Conservation (phyloP, 1,140 invertebrate species). For the Pseudobourletiella spinata region DNA sequence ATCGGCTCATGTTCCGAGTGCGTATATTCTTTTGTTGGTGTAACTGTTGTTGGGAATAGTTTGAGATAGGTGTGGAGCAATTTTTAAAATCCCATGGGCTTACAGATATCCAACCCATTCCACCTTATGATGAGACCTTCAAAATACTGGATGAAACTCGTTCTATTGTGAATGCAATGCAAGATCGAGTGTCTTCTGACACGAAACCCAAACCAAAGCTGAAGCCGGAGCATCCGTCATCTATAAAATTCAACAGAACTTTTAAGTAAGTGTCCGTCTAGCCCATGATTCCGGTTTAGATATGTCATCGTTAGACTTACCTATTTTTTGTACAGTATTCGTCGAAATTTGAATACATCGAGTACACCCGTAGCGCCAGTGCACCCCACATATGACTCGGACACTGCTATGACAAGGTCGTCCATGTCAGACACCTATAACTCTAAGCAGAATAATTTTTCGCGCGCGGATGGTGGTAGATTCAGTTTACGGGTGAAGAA, state of each 20-base stretch:
- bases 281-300: not conserved
- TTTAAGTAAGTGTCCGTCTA: not conserved
- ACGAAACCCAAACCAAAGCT: not conserved
- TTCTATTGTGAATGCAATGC: not conserved
- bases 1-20: constrained; percentile 41
- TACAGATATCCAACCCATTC: not conserved
- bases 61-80: no score
- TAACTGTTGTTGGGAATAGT: no score
- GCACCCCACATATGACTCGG: not conserved
- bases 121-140: not conserved
- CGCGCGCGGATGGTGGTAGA: constrained; percentile 50
- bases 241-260: constrained; percentile 2
- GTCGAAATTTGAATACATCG: not conserved
- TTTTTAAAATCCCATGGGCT: no score
- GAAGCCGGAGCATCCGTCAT: not conserved
- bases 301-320: not conserved
- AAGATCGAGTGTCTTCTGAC: not conserved
- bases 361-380: not conserved
- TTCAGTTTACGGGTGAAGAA: constrained; percentile 51
- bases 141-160: not conserved
- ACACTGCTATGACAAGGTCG: not conserved
- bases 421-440: not conserved
- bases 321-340: not conserved
- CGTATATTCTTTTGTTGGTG: no score
- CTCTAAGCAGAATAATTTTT: not conserved